Evolutionary conservation across 2,113 vertebrate species (phyloP).

Genomic region (Protobothrops flavoviridis): DNA sequence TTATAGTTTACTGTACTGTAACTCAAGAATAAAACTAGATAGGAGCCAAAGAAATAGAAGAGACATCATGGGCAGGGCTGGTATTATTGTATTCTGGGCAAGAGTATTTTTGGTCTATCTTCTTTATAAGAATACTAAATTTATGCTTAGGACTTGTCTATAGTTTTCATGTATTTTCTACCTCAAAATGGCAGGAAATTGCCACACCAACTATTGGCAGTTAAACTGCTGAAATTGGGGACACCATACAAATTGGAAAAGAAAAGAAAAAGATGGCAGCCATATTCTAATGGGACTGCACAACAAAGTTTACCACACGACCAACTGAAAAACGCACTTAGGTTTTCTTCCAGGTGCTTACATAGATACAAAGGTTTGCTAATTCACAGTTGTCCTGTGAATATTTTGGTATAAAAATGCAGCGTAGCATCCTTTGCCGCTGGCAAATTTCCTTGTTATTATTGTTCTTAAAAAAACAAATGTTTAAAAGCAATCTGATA

Average conservation of each 20-base stretch:
- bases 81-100: background rate
- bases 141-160: background rate
- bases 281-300: background rate
- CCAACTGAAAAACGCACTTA: background rate
- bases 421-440: background rate
- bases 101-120: background rate
- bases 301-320: background rate
- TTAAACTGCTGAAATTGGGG: background rate
- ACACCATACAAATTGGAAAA: background rate
- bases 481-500: background rate
- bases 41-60: background rate
- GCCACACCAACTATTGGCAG: background rate
- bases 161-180: background rate
- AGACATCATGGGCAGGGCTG: background rate
- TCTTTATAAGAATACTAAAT: background rate
- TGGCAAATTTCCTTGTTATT: background rate
- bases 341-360: background rate
- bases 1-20: background rate
- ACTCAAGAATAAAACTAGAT: background rate
- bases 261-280: background rate
- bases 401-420: background rate
- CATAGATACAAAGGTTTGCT: background rate
- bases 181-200: background rate
- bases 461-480: background rate
- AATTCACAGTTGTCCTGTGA: background rate